These are phyloP conservation scores for Labeo catla DNA, from an alignment of 2,113 vertebrate species.

Conservation along the genomic window DNA sequence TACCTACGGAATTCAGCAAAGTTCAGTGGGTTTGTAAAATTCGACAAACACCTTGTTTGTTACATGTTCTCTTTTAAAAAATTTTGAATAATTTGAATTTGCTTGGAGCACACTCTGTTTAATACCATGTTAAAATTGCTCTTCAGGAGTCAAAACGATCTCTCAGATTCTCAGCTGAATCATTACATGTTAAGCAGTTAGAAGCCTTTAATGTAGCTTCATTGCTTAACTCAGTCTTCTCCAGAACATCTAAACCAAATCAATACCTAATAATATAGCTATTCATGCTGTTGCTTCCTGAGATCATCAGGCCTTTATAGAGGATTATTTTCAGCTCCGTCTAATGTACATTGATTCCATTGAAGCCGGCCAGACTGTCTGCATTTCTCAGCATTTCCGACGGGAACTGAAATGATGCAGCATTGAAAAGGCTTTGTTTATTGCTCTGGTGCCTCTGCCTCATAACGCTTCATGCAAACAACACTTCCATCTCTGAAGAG, in stretches of 20 bases:
- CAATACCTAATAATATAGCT: slow-evolving; percentile 13
- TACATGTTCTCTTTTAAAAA: background rate
- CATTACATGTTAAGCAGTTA: background rate
- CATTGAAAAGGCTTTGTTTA: slow-evolving; percentile 19
- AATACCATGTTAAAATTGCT: background rate
- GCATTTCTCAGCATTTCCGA: slow-evolving; percentile 28
- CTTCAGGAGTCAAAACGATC: background rate
- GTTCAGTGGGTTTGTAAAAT: background rate
- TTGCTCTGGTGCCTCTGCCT: slow-evolving; percentile 3
- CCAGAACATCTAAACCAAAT: slow-evolving; percentile 5
- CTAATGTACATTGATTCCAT: slow-evolving; percentile 20
- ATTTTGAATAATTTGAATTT: background rate
- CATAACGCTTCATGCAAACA: background rate
- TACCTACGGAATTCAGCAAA: background rate
- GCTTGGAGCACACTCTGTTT: background rate
- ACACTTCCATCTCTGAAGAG: background rate
- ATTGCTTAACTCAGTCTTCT: background rate
- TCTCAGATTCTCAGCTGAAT: background rate
- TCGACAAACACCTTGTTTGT: background rate
- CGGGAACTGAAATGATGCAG: background rate
- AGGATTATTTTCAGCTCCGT: background rate
- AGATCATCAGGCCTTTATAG: slow-evolving; percentile 20
- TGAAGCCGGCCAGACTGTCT: slow-evolving; percentile 15
- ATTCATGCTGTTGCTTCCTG: background rate
- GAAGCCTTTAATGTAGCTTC: background rate